A percentile compares a stretch with the other conserved stretches of the same genome.
phyloP scores from a whole-genome alignment of 2,888 invertebrate species.

The Phyto melanocephala region DNA sequence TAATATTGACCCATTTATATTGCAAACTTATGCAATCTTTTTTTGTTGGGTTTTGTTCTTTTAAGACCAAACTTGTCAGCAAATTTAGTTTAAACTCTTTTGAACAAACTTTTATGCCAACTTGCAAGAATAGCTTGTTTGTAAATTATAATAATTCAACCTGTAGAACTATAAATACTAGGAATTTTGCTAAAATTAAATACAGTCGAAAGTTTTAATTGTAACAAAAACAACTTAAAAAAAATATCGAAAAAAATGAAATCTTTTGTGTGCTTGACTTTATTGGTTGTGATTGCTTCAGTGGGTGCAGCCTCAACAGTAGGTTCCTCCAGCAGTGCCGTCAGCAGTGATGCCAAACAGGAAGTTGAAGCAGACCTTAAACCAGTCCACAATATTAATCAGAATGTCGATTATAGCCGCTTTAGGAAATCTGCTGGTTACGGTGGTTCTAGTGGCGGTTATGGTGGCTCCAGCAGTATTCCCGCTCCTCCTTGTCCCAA shows the following conservation, averaged over 20 bases:
- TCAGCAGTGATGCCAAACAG: slow-evolving; percentile 14
- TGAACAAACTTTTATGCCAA: background rate
- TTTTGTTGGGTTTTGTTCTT: background rate
- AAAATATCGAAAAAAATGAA: slow-evolving; percentile 3
- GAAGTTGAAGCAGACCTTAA: slow-evolving; percentile 19
- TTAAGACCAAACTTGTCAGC: background rate
- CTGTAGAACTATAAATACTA: slow-evolving; percentile 13
- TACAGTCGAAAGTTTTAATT: background rate
- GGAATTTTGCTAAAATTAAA: background rate
- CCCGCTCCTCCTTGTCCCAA: slow-evolving; percentile 73
- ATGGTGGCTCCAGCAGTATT: slow-evolving; percentile 37
- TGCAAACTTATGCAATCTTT: background rate
- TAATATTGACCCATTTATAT: slow-evolving; percentile 4
- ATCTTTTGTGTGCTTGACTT: background rate
- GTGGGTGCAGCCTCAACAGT: background rate
- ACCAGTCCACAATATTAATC: background rate
- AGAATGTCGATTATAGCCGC: slow-evolving; percentile 3
- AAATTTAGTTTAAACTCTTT: background rate
- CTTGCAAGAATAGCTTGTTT: background rate
- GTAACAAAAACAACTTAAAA: background rate
- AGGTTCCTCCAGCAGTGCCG: background rate
- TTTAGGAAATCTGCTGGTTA: slow-evolving; percentile 27
- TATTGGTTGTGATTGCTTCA: background rate
- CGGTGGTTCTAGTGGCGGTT: background rate
- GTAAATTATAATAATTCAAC: background rate